A percentile compares a stretch with the other conserved stretches of the same genome.
phyloP scores from a whole-genome alignment of 2,797 vertebrate species.

The Gadopsis marmoratus region DNA sequence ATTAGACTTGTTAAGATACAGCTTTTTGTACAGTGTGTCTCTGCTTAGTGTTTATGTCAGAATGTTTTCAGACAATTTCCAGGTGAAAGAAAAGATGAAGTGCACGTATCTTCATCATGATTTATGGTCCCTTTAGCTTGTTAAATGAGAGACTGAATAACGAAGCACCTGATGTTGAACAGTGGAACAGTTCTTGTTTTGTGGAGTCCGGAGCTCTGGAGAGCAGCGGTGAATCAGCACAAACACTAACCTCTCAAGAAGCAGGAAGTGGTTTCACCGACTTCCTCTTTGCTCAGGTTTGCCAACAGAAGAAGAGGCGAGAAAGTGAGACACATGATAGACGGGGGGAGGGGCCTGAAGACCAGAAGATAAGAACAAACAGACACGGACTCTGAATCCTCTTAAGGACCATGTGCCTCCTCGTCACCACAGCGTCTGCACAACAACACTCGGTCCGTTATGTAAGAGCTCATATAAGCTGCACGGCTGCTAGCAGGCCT shows the following conservation, averaged over 20 bases:
- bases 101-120: no score
- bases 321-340: conserved; percentile 34
- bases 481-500: background rate
- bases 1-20: no score
- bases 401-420: conserved; percentile 48
- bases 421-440: conserved; percentile 35
- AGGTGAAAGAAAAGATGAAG: no score
- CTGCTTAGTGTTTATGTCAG: no score
- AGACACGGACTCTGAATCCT: conserved; percentile 42
- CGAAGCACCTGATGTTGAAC: background rate
- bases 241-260: conserved; percentile 32
- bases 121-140: background rate
- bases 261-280: conserved; percentile 55
- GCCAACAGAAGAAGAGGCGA: conserved; percentile 21
- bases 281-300: conserved; percentile 55
- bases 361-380: background rate
- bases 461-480: conserved; percentile 36
- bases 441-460: conserved; percentile 40
- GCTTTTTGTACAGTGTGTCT: no score
- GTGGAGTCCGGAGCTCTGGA: background rate
- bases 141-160: background rate
- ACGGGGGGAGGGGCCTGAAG: background rate
- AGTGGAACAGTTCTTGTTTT: background rate
- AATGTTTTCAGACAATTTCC: no score
- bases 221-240: conserved; percentile 57